A percentile compares a stretch with the other conserved stretches of the same genome.
Evolutionary conservation across 2,888 invertebrate genomes (phyloP).

Genomic region (Ganaspis brasiliensis): DNA sequence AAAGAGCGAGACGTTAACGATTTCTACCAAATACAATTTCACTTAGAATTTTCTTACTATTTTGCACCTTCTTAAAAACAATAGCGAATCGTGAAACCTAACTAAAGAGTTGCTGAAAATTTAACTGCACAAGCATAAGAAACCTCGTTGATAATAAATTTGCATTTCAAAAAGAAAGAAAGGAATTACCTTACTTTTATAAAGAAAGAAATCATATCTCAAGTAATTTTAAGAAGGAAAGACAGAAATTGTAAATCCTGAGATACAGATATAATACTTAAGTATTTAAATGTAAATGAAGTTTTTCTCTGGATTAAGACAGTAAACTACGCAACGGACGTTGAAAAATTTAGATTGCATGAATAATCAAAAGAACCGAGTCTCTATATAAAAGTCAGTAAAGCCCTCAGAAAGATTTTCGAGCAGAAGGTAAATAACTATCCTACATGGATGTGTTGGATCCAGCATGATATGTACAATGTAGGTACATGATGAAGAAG

Average conservation of each 20-base stretch:
- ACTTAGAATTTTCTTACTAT: not conserved
- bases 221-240: too few species aligned
- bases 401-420: conserved; percentile 31
- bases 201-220: too few species aligned
- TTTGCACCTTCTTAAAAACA: not conserved
- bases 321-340: not conserved
- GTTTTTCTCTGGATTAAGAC: not conserved
- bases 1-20: not conserved
- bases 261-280: too few species aligned
- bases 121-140: too few species aligned
- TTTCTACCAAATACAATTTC: not conserved
- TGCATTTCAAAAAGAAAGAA: too few species aligned
- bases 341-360: not conserved
- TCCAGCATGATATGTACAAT: not conserved
- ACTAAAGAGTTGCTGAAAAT: too few species aligned
- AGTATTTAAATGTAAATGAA: too few species aligned
- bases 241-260: too few species aligned
- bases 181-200: too few species aligned
- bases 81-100: too few species aligned
- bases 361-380: conserved; percentile 21
- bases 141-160: too few species aligned
- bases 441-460: conserved; percentile 4
- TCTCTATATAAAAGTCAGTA: conserved; percentile 24
- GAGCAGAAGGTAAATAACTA: conserved; percentile 38
- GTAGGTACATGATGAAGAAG: not conserved